Percentiles rank a stretch among this genome's conserved stretches.
Conservation (phyloP, 2,113 vertebrate genomes). For the Colossoma macropomum region DNA sequence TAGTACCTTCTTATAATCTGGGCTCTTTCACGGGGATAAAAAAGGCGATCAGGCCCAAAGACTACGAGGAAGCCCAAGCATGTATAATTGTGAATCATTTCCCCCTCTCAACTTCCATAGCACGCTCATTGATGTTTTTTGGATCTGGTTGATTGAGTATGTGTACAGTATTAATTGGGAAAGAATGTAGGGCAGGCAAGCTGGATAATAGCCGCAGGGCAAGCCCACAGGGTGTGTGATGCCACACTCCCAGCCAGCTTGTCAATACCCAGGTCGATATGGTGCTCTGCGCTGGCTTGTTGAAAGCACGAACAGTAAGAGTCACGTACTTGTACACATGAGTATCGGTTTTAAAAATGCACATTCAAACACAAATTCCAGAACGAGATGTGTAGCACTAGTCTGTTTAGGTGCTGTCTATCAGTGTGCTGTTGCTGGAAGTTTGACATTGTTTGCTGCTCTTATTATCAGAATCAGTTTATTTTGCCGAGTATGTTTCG, state of each 20-base stretch:
- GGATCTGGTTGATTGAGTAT: conserved; percentile 16
- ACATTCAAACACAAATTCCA: no score
- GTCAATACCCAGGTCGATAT: conserved; percentile 16
- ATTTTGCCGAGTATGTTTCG: no score
- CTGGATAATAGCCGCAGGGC: background rate
- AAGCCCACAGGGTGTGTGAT: background rate
- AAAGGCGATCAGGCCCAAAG: conserved; percentile 9
- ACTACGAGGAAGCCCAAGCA: background rate
- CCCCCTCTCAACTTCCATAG: background rate
- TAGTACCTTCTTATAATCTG: conserved; percentile 43
- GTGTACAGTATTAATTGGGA: background rate
- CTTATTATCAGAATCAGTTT: no score
- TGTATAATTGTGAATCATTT: conserved; percentile 6
- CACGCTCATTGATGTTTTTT: background rate
- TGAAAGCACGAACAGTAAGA: background rate
- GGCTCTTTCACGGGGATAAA: conserved; percentile 10
- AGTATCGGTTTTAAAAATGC: background rate
- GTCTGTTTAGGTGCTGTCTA: no score
- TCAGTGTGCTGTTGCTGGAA: no score
- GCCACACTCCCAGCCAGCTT: background rate
- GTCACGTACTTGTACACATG: background rate
- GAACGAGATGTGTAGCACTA: no score
- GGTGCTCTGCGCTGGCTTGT: background rate
- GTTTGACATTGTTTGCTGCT: no score
- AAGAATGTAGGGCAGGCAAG: conserved; percentile 4